Evolutionary conservation across 2,888 invertebrate genomes (phyloP).

Genomic region (Aspidiotus destructor): DNA sequence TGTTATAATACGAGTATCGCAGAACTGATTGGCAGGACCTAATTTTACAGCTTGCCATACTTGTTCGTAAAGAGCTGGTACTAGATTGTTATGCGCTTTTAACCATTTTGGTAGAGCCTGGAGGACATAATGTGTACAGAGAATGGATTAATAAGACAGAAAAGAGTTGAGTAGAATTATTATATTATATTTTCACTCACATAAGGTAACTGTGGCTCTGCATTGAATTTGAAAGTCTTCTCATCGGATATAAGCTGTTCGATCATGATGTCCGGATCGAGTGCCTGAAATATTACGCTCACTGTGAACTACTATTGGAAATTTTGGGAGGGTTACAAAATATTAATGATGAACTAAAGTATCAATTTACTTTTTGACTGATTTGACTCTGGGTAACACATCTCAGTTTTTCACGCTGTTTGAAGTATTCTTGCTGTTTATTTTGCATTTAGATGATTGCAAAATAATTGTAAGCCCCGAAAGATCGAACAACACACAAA

Average conservation of each 20-base stretch:
- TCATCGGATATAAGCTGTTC: constrained; percentile 28
- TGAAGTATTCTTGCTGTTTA: constrained; percentile 30
- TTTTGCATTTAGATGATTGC: constrained; percentile 18
- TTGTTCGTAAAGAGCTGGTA: constrained; percentile 43
- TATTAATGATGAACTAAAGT: background rate
- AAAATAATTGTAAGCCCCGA: too few species aligned
- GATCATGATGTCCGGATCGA: constrained; percentile 28
- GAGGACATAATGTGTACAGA: background rate
- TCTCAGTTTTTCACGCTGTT: constrained; percentile 26
- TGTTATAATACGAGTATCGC: constrained; percentile 39
- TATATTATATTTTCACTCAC: constrained; percentile 11
- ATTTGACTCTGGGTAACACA: constrained; percentile 18
- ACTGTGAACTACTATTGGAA: background rate
- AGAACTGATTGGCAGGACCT: constrained; percentile 39
- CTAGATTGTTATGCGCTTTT: constrained; percentile 42
- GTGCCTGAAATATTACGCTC: constrained; percentile 9
- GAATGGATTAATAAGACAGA: background rate
- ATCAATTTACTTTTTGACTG: constrained; percentile 17
- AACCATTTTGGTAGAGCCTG: constrained; percentile 43
- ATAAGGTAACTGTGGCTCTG: constrained; percentile 19
- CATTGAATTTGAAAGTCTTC: constrained; percentile 24
- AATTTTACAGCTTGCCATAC: constrained; percentile 45
- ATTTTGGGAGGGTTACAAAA: background rate
- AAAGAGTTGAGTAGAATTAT: background rate
- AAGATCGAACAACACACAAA: too few species aligned